These are phyloP conservation scores for Pyrochroa serraticornis DNA, from an alignment of 2,888 invertebrate genomes.

Conservation along the genomic window DNA sequence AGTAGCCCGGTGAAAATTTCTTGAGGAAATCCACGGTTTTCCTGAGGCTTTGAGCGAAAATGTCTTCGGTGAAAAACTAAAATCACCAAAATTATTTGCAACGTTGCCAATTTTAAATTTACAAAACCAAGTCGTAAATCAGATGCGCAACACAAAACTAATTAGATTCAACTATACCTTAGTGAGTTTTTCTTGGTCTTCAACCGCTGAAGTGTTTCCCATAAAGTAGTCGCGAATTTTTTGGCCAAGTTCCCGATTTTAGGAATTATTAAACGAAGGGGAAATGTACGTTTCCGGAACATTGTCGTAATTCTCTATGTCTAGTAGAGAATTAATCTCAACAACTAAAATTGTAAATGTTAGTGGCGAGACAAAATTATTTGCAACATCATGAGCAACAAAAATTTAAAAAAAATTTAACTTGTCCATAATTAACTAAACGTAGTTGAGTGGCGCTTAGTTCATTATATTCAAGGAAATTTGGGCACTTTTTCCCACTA, in stretches of 20 bases:
- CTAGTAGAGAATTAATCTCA: no score
- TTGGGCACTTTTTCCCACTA: no score
- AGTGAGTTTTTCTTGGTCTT: background rate
- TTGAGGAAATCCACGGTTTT: background rate
- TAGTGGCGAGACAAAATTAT: no score
- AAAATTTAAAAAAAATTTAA: no score
- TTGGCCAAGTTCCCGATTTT: background rate
- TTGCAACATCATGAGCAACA: no score
- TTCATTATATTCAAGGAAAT: no score
- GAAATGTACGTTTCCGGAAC: background rate
- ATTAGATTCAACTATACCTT: background rate
- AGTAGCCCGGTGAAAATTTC: background rate
- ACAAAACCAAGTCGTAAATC: no score
- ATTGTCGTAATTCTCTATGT: no score
- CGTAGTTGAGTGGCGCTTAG: no score
- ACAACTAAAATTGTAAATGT: no score
- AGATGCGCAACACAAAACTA: background rate
- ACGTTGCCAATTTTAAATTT: no score
- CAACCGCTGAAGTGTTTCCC: background rate
- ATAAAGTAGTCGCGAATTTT: background rate
- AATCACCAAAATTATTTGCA: background rate
- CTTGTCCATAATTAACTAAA: no score
- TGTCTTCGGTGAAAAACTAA: constrained; percentile 2
- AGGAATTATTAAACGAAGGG: background rate
- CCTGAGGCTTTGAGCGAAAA: background rate